These are phyloP conservation scores for Pandemis heparana DNA, from an alignment of 2,888 invertebrate species.

Conservation along the genomic window DNA sequence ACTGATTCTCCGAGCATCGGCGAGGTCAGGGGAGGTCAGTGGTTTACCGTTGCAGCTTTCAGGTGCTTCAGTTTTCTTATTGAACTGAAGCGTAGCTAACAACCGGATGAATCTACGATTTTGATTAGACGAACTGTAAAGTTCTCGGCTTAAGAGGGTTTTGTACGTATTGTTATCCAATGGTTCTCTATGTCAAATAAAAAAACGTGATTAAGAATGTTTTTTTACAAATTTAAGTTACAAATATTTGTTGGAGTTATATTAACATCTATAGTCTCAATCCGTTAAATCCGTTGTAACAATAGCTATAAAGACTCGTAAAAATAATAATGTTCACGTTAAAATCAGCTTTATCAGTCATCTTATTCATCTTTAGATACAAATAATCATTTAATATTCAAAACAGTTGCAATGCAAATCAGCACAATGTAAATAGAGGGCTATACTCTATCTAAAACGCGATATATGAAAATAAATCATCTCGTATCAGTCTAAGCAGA, in stretches of 20 bases:
- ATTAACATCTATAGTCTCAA: no score
- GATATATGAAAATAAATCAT: background rate
- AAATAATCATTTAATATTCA: no score
- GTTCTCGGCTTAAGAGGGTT: conserved; percentile 13
- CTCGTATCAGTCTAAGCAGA: background rate
- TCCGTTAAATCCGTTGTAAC: no score
- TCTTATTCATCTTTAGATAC: no score
- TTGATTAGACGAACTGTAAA: conserved; percentile 22
- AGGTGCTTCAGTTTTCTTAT: conserved; percentile 57
- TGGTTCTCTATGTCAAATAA: background rate
- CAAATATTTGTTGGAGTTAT: no score
- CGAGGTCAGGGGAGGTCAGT: conserved; percentile 72
- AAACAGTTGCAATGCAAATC: background rate
- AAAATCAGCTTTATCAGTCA: no score
- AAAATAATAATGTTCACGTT: no score
- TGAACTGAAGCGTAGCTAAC: conserved; percentile 62
- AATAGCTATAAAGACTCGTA: no score
- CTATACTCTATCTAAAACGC: background rate
- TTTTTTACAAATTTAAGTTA: background rate
- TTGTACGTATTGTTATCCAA: background rate
- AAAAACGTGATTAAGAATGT: background rate
- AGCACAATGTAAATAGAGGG: background rate
- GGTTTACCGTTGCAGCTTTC: conserved; percentile 65
- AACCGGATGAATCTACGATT: conserved; percentile 18
- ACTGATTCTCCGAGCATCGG: conserved; percentile 77